Base-by-base conservation (phyloP, 2,888 invertebrate species). In the Protophormia terraenovae region DNA sequence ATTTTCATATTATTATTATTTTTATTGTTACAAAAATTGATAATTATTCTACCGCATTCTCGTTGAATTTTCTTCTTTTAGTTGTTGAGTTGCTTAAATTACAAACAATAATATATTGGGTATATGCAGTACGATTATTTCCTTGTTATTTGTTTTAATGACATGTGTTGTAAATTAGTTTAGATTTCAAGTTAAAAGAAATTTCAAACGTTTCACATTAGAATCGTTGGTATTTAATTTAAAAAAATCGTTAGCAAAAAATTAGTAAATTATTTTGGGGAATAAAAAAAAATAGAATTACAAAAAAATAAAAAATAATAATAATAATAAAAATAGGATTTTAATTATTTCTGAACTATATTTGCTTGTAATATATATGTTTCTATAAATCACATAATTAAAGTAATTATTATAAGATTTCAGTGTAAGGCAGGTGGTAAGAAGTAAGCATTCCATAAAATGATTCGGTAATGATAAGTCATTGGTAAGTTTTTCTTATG, bases 1-100 rank as follows among this genome's bases (percentile, higher is more conserved):
- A 78, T 82, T 78, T 73, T 77, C 71, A 55, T 69, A 53, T 60
- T 66, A 41, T 76, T 72, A 60, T 80, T 71, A 71, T 75, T 79
- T 32, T 38, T 76, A 69, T 69, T 78, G 55, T 69, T 38, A 71
- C 55, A 55, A 62, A 67, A 73, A 67, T 62, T 81, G 53, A 85
- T 85, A 85, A 82, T 85, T 85, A 78, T 69, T 85, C 64, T 53
- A 64, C 69, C 50, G 72, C 55, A 72, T 80, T 72, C 72, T 55
- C 16, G 29, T 38, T 60, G 14, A 38, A 35, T 32, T 24, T 45
- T 12, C n/a, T 55, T 69, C 35, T 27, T 58, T 67, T 32, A 55
- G 50, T 53, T 67, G 19, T 60, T 55, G 19, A 29, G 19, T 47
- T 45, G 27, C 27, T 47, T 47, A 19, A 2, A 41, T 41, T 47